Conservation (phyloP, 2,113 vertebrate genomes). For the Gymnocephalus cernua region DNA sequence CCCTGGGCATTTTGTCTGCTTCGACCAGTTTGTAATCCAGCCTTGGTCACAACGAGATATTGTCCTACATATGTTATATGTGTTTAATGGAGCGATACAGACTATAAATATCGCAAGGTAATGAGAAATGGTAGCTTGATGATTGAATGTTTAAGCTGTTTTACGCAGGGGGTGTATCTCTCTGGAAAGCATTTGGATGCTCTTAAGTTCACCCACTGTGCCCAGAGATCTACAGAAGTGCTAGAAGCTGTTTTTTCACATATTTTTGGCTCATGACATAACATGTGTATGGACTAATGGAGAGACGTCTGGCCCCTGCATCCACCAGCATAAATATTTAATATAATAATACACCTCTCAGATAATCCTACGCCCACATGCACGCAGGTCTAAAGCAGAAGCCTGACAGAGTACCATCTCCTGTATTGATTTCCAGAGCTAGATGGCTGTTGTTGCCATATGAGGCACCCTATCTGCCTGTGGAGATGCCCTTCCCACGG, state of each 20-base stretch:
- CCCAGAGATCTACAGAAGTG: too few species aligned
- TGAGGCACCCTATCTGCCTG: not conserved
- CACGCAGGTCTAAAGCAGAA: constrained; percentile 35
- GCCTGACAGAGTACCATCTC: constrained; percentile 9
- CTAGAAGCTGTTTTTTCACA: not conserved
- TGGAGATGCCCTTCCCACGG: constrained; percentile 31
- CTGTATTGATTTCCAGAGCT: constrained; percentile 53
- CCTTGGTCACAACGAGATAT: not conserved
- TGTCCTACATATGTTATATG: too few species aligned
- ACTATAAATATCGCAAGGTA: not conserved
- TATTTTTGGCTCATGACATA: constrained; percentile 23
- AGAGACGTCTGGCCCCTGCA: constrained; percentile 14
- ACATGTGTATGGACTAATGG: constrained; percentile 16
- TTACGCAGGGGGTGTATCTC: not conserved
- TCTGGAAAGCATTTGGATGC: not conserved
- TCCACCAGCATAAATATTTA: constrained; percentile 54
- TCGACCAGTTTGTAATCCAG: not conserved
- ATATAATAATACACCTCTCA: constrained; percentile 47
- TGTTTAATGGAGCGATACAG: not conserved
- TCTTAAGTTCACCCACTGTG: not conserved
- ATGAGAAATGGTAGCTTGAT: not conserved
- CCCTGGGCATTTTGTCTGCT: too few species aligned
- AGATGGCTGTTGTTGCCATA: constrained; percentile 2
- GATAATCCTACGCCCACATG: constrained; percentile 36
- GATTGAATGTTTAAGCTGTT: not conserved